phyloP scores from a whole-genome alignment of 2,113 vertebrate genomes.

The Falco punctatus region DNA sequence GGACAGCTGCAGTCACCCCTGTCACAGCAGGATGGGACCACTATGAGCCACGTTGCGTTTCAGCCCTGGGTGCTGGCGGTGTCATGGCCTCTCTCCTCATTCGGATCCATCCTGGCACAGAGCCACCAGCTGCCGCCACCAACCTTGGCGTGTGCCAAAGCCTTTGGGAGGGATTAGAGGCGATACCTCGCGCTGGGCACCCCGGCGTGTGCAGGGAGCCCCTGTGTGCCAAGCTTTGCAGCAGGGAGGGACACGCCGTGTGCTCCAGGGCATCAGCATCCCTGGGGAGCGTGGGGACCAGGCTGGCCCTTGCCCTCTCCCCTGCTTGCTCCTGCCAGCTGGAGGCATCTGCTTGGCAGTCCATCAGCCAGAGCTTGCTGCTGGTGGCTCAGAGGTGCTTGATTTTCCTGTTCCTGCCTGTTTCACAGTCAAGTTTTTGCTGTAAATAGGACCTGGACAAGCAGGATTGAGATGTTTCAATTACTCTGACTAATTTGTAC shows the following conservation, averaged over 20 bases:
- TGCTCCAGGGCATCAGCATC: not conserved
- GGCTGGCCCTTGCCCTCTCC: not conserved
- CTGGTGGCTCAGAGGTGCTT: rapidly evolving
- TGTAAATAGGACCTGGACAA: not conserved
- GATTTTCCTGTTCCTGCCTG: not conserved
- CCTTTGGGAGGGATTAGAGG: not conserved
- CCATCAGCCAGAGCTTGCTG: rapidly evolving
- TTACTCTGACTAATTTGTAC: not conserved
- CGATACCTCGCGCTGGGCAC: rapidly evolving
- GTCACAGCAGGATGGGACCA: not conserved
- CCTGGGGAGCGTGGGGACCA: rapidly evolving
- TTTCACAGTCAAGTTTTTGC: not conserved
- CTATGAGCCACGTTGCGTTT: rapidly evolving
- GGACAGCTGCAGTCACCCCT: not conserved
- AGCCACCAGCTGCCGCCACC: not conserved
- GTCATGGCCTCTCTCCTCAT: rapidly evolving
- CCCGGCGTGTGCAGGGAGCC: rapidly evolving
- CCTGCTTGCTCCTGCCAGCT: rapidly evolving
- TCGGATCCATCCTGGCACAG: rapidly evolving
- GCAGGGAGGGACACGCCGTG: rapidly evolving
- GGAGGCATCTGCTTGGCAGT: rapidly evolving
- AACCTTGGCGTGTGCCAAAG: rapidly evolving
- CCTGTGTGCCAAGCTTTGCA: not conserved
- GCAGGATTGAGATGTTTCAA: not conserved
- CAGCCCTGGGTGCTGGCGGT: rapidly evolving